Evolutionary conservation across 2,113 vertebrate genomes (phyloP).

Genomic region (Acrocephalus kingi): DNA sequence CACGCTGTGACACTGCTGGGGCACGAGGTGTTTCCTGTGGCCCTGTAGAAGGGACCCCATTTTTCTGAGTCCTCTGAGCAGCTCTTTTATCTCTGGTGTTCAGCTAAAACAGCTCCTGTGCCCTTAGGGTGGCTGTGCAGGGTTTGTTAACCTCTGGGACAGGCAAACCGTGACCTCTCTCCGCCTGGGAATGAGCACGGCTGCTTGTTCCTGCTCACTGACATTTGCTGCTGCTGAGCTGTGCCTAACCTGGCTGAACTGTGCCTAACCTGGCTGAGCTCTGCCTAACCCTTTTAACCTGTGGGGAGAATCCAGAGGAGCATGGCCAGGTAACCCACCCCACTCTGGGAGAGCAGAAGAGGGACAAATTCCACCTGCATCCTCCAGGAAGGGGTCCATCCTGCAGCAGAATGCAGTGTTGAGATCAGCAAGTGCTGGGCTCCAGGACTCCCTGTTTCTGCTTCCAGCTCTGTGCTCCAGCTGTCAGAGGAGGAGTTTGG

Average conservation of each 20-base stretch:
- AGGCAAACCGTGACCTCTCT: neutral
- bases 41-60: neutral
- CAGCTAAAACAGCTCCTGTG: neutral
- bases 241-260: neutral
- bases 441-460: neutral
- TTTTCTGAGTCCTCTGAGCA: neutral
- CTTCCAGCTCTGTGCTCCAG: neutral
- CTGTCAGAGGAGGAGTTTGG: neutral
- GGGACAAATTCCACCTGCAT: neutral
- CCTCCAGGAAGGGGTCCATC: neutral
- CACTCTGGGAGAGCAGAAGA: accelerated
- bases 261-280: neutral
- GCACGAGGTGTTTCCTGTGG: neutral
- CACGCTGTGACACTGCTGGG: accelerated
- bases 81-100: neutral
- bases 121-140: neutral
- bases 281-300: neutral
- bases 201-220: neutral
- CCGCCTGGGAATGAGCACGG: neutral
- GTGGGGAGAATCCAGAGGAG: neutral
- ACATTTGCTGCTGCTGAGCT: neutral
- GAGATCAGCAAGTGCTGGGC: neutral
- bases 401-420: neutral
- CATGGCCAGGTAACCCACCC: neutral
- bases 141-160: neutral